Evolutionary conservation across 1,140 invertebrate genomes (phyloP).

Genomic region (Polyergus mexicanus): DNA sequence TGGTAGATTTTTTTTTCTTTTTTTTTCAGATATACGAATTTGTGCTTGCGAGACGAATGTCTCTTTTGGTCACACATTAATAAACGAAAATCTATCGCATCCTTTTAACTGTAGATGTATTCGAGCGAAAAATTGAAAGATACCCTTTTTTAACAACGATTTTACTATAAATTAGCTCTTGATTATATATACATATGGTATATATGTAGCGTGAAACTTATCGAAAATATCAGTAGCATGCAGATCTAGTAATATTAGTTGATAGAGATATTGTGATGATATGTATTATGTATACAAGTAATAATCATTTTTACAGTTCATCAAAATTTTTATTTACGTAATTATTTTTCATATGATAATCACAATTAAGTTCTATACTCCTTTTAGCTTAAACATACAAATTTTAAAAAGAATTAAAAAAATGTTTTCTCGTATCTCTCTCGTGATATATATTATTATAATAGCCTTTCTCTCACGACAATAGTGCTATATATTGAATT

Average conservation of each 20-base stretch:
- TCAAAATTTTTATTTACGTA: conserved; percentile 21
- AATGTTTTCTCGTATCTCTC: not conserved
- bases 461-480: not conserved
- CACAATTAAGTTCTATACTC: conserved; percentile 9
- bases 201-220: not conserved
- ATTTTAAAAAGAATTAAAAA: not conserved
- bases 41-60: conserved; percentile 25
- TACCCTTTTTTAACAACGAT: not conserved
- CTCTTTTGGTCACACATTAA: conserved; percentile 6
- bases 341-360: not conserved
- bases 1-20: conserved; percentile 36
- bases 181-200: not conserved
- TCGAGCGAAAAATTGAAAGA: conserved; percentile 3
- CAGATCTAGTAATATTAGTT: not conserved
- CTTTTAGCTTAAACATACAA: not conserved
- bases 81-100: conserved; percentile 9
- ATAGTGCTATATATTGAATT: not conserved
- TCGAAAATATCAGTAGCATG: not conserved
- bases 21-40: conserved; percentile 13
- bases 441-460: not conserved
- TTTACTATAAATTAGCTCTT: not conserved
- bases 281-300: not conserved
- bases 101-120: conserved; percentile 11
- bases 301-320: not conserved
- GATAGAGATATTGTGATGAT: not conserved